Percentiles rank a stretch among this genome's conserved stretches.
Evolutionary conservation across 2,113 vertebrate genomes (phyloP).

Genomic region (Ia io): DNA sequence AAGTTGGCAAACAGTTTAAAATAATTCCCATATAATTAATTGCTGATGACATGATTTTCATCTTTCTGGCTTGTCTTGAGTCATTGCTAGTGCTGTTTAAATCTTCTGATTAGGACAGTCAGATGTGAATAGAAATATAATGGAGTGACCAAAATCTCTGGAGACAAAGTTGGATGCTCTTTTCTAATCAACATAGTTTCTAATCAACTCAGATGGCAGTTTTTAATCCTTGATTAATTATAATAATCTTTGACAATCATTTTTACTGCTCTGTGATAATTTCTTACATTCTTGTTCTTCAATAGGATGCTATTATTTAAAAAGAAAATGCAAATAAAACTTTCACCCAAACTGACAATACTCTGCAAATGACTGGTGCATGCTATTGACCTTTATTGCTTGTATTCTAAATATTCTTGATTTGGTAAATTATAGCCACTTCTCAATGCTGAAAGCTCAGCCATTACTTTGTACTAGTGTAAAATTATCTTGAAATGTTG

Average conservation of each 20-base stretch:
- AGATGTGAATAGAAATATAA: background rate
- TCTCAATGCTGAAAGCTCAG: background rate
- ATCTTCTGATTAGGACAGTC: slow-evolving; percentile 22
- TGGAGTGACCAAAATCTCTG: background rate
- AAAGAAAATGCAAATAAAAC: slow-evolving; percentile 23
- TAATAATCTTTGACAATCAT: background rate
- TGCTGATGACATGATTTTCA: slow-evolving; percentile 32
- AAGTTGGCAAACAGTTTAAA: slow-evolving; percentile 3
- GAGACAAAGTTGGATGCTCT: background rate
- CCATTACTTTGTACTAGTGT: background rate
- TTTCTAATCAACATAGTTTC: slow-evolving; percentile 37
- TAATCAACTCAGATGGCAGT: slow-evolving; percentile 19
- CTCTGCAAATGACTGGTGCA: background rate
- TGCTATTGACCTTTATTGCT: background rate
- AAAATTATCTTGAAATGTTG: background rate
- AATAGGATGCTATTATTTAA: background rate
- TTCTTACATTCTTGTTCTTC: background rate
- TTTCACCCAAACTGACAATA: background rate
- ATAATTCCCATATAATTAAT: slow-evolving; percentile 37
- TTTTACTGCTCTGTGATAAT: slow-evolving; percentile 17
- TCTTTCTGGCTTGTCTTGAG: slow-evolving; percentile 23
- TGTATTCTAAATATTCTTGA: background rate
- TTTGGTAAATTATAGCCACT: background rate
- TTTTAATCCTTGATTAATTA: slow-evolving; percentile 51
- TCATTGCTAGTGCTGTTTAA: background rate